Base-by-base conservation (phyloP, 2,797 vertebrate genomes). In the Diplodus sargus region DNA sequence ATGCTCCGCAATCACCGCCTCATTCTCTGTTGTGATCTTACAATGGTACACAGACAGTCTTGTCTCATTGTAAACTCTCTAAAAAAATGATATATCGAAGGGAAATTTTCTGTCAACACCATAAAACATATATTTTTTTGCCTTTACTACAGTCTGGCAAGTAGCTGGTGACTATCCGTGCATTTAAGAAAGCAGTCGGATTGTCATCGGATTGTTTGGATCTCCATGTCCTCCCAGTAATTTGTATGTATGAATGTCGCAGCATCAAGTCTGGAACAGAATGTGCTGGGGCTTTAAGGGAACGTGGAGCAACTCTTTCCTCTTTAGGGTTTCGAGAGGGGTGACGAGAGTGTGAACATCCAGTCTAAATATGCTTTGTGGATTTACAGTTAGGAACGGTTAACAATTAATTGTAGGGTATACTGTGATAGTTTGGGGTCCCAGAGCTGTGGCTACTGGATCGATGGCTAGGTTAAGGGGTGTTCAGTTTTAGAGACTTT, bases 201-300 rank as follows among this genome's bases (percentile, higher is more conserved):
- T 34, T 47, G 69, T 62, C 30, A 23, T 63, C 20, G 60, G 17
- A 62, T 86, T 47, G 30, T 34, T 34, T 34, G 30, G 5, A 34
- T 7, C 30, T 34, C 30, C 30, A 34, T 7, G 30, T 34, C 30
- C 30, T 34, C 30, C 30, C 30, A 7, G 30, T 34, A 4, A 34
- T 34, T 34, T 7, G 28, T 34, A 34, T 34, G 30, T 34, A 6
- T 34, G 30, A 79, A 54, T 16, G 60, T 39, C 58, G 52, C 54
- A 66, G 17, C 25, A 67, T 71, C 18, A 64, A 71, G 58, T 79
- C 73, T 64, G 64, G 60, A 82, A 76, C 62, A 47, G 59, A 54
- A 61, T 57, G 39, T 70, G 83, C 81, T 62, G 49, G 69, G 64
- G n/a, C 79, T 79, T 75, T 60, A 57, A 70, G 68, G 70, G 74